A percentile compares a stretch with the other conserved stretches of the same genome.
These are phyloP conservation scores for Pelochelys cantorii DNA, from an alignment of 2,797 vertebrate genomes.

Conservation along the genomic window DNA sequence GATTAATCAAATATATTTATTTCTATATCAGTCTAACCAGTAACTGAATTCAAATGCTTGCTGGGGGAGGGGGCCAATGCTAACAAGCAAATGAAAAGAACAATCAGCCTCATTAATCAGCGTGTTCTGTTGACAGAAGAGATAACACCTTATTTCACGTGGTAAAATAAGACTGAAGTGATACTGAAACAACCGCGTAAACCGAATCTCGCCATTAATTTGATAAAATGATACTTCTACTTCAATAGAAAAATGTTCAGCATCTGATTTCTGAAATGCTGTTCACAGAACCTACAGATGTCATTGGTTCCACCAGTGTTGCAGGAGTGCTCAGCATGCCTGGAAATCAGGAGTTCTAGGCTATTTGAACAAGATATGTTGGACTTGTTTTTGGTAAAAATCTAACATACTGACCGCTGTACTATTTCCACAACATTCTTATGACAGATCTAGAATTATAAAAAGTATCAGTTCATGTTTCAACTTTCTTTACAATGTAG, in stretches of 20 bases:
- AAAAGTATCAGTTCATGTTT: background rate
- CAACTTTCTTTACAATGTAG: background rate
- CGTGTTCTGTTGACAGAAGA: conserved; percentile 41
- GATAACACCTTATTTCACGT: conserved; percentile 49
- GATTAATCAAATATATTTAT: conserved; percentile 3
- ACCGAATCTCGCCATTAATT: background rate
- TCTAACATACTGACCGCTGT: fast-evolving
- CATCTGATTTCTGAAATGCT: fast-evolving
- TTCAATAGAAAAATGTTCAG: background rate
- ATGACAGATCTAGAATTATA: background rate
- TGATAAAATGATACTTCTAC: background rate
- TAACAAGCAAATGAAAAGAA: conserved; percentile 55
- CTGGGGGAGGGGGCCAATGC: background rate
- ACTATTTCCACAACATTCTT: background rate
- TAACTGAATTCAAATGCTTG: conserved; percentile 69
- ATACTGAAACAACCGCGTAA: background rate
- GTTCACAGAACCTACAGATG: background rate
- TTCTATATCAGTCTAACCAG: conserved; percentile 54
- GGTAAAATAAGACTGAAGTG: background rate
- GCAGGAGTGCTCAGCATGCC: background rate
- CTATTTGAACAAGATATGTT: background rate
- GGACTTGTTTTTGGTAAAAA: background rate
- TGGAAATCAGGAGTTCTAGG: background rate
- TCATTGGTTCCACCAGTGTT: background rate
- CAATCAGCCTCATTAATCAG: conserved; percentile 27